Percentiles rank a stretch among this genome's conserved stretches.
phyloP scores from a whole-genome alignment of 1,140 invertebrate species.

The Adoxophyes honmai region DNA sequence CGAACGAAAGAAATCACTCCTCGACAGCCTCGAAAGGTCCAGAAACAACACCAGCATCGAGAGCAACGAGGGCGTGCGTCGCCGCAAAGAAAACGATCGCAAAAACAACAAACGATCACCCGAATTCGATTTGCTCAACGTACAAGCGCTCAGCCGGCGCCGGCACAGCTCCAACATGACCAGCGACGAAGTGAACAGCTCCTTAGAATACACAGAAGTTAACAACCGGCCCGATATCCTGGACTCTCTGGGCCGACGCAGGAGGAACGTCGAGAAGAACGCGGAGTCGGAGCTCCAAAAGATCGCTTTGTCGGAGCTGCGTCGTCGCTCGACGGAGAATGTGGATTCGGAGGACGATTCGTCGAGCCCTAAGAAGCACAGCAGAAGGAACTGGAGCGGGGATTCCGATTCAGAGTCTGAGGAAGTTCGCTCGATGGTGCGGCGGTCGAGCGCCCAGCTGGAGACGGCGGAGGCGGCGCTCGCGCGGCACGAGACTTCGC shows the following conservation, averaged over 20 bases:
- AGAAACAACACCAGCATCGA: slow-evolving; percentile 70
- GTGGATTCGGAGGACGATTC: slow-evolving; percentile 56
- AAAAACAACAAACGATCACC: slow-evolving; percentile 65
- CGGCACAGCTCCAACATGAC: slow-evolving; percentile 66
- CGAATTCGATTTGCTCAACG: slow-evolving; percentile 64
- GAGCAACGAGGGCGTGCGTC: slow-evolving; percentile 55
- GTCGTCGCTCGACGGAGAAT: slow-evolving; percentile 54
- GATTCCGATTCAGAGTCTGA: slow-evolving; percentile 84
- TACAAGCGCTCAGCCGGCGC: slow-evolving; percentile 59
- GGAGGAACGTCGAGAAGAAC: slow-evolving; percentile 46
- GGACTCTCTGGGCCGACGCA: slow-evolving; percentile 59
- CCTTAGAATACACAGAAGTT: slow-evolving; percentile 65
- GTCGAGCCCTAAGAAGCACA: slow-evolving; percentile 55
- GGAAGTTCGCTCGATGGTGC: slow-evolving; percentile 78
- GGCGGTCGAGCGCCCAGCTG: slow-evolving; percentile 63
- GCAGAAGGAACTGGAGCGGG: slow-evolving; percentile 47
- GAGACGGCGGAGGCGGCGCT: slow-evolving; percentile 63
- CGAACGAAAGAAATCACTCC: slow-evolving; percentile 69
- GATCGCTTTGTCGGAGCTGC: slow-evolving; percentile 51
- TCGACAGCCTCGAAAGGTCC: slow-evolving; percentile 71
- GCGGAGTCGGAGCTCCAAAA: slow-evolving; percentile 58
- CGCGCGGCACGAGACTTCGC: slow-evolving; percentile 59
- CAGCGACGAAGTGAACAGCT: slow-evolving; percentile 66
- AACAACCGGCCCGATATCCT: slow-evolving; percentile 70
- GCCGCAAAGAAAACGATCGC: slow-evolving; percentile 59